Conservation (phyloP, 1,140 invertebrate genomes). For the Brachionus manjavacas region DNA sequence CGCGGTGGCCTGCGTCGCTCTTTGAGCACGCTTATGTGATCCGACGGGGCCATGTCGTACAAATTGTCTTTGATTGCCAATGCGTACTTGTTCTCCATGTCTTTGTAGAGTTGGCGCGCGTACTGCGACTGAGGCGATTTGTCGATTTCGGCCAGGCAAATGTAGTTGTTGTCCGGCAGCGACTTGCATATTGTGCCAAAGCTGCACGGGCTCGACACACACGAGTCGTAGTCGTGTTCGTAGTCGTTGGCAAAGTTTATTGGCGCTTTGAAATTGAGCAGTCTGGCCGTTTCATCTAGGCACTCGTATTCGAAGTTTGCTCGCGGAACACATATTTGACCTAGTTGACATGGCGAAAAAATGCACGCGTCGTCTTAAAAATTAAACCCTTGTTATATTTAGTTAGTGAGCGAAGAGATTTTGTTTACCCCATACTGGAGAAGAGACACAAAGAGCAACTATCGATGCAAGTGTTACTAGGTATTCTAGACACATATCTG, state of each 20-base stretch:
- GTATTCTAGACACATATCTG: neutral
- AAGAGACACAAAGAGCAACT: neutral
- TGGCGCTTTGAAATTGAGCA: neutral
- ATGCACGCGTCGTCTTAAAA: neutral
- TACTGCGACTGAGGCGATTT: neutral
- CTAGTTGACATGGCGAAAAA: neutral
- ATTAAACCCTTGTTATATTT: neutral
- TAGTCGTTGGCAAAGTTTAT: neutral
- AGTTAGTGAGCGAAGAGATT: neutral
- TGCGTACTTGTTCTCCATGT: neutral
- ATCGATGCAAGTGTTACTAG: neutral
- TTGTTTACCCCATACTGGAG: neutral
- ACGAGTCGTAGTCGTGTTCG: neutral
- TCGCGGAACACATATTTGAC: neutral
- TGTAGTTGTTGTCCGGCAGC: neutral
- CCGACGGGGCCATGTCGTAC: neutral
- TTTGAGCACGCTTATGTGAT: neutral
- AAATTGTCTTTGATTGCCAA: neutral
- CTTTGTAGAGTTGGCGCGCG: neutral
- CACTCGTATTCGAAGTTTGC: neutral
- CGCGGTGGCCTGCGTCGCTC: neutral
- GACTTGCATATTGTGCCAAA: constrained; percentile 33
- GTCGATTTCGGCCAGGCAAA: constrained; percentile 18
- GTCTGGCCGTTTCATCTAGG: neutral
- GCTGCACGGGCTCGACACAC: neutral